Evolutionary conservation across 2,797 vertebrate species (phyloP), one percentile per base, ranked within the genome.

Genomic region (Mycteria americana): DNA sequence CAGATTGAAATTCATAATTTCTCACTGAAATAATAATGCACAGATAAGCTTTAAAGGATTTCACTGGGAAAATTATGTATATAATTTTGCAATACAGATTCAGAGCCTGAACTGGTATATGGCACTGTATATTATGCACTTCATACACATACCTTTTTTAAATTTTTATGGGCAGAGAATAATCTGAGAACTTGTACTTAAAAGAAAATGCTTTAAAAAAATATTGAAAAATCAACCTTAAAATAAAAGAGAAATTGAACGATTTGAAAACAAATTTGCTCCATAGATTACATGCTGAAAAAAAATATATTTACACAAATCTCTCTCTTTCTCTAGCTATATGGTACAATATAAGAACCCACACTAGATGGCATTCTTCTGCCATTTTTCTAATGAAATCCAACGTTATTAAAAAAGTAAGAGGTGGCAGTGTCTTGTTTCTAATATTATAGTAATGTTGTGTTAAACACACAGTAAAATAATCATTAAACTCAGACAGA

Each of bases 331-430:
- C 45, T 63, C 24, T 35, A 12, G 25, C 35, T 73, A 15, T 1
- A 73, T 12, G 24, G 45, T 31, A 57, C 31, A 63, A 45, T 9
- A 24, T 15, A 82, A 78, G 19, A 84, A 65, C 16, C 13, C 28
- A 69, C 97, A 72, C 93, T 96, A 97, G 97, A 72, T 95, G 97
- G 95, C 96, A 91, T 16, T 56, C 46, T 91, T 68, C 63, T 69
- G 59, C 85, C 85, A 63, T 50, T 88, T 92, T 91, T 89, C 53
- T 56, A 41, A 48, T 31, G 3, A 56, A 79, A 85, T 46, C 27
- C n/a, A 31, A 13, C 5, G 13, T 43, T 62, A 43, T 6, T 24
- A 50, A 31, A 60, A 78, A 39, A 48, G 8, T 3, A 64, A 50
- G 35, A 60, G 21, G 21, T 5, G 1, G 73, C 16, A 33, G 18